A percentile compares a stretch with the other conserved stretches of the same genome.
Conservation (phyloP, 2,888 invertebrate genomes). For the Phaonia tiefii region DNA sequence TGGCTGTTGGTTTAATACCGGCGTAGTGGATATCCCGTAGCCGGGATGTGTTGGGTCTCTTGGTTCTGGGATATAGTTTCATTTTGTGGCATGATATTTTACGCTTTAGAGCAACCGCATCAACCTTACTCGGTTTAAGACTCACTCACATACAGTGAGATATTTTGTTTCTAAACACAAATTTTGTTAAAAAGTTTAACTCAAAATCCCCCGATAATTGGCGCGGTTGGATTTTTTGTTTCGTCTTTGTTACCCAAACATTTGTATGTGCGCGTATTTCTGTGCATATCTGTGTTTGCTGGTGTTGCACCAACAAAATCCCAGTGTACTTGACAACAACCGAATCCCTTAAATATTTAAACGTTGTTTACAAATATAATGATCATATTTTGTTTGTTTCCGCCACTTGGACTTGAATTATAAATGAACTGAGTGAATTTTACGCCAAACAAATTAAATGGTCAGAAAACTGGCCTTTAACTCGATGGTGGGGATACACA, state of each 20-base stretch:
- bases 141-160: no score
- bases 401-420: not conserved
- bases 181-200: conserved; percentile 61
- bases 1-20: not conserved
- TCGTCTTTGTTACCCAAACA: not conserved
- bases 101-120: conserved; percentile 56
- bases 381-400: not conserved
- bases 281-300: not conserved
- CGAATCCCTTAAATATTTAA: conserved; percentile 10
- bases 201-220: conserved; percentile 63
- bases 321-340: not conserved
- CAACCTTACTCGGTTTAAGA: conserved; percentile 35
- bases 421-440: conserved; percentile 7
- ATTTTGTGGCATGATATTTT: conserved; percentile 37
- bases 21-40: not conserved
- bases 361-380: not conserved
- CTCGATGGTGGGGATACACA: no score
- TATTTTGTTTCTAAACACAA: conserved; percentile 42
- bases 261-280: not conserved
- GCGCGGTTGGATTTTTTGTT: conserved; percentile 43
- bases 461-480: not conserved
- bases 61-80: conserved; percentile 13
- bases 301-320: not conserved
- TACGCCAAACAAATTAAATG: not conserved
- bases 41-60: not conserved